Evolutionary conservation across 1,140 invertebrate genomes (phyloP), one percentile per base, ranked within the genome.

Genomic region (Diabrotica undecimpunctata): DNA sequence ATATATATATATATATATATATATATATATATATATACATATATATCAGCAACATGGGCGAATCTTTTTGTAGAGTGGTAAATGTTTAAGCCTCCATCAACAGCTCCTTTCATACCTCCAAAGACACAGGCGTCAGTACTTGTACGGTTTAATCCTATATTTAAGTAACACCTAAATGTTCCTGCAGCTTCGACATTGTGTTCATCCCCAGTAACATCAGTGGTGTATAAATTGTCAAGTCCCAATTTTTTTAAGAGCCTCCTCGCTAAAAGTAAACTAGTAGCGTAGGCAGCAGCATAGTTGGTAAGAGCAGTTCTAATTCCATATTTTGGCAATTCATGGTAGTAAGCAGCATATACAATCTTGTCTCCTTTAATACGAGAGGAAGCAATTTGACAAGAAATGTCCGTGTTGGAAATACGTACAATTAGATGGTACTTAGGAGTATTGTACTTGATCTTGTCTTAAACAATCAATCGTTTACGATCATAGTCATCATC

Each of bases 381-480:
- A 60, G 97, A 96, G 81, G 98, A 99, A 10, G 96, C 97, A 75
- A 99, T 90, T 85, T 99, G 97, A 74, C 94, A 96, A 59, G 94
- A 97, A 65, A 99, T 95, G 80, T 99, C 94, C 76, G 93, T 96
- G 85, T 99, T 99, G 66, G 96, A 97, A 66, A 99, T 86, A 75
- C 98, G 90, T 62, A 99, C 98, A 82, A 99, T 96, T 79, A 99
- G 82, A 72, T 98, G 90, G 79, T 99, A 99, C 79, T 99, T 99
- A 7, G 97, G 97, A n/a, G 97, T 99, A 80, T 99, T 99, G 84
- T 99, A 99, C 82, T 99, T 99, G 82, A 99, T 99, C 83, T 99
- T 99, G 79, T 98, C 97, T 81, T 99, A 98, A 72, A 98, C 89
- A 72, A 96, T 94, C 25, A 99, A 83, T 65, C 96, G 88, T 83